Evolutionary conservation across 2,797 vertebrate genomes (phyloP), one percentile per base, ranked within the genome.

Genomic region (Euthynnus affinis): DNA sequence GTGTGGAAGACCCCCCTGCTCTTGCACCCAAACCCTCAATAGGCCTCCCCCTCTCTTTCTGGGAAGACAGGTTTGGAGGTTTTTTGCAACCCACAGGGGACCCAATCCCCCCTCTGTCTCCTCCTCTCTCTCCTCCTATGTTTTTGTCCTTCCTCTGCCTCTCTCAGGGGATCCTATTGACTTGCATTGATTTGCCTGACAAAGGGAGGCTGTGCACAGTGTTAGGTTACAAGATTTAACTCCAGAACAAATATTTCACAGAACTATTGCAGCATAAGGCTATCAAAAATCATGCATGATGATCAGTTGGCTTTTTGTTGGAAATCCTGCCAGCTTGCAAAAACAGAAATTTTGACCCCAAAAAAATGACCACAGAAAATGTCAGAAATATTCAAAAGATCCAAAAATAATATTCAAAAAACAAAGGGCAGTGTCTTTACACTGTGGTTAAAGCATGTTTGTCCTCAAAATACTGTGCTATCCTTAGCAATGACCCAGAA

Each of bases 121-220:
- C 85, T 70, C 83, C 74, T 84, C 74, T 18, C 72, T 79, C 87
- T 85, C 84, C 88, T 90, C 87, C 91, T 90, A 59, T 83, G 81
- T 85, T 90, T 93, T 91, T 91, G 87, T 90, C 85, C 73, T 82
- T 83, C 78, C 82, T 76, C 75, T 82, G 74, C 66, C 74, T 80
- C 83, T 89, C 87, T 89, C 88, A 77, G 74, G 92, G 92, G 91
- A 90, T 78, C 71, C 89, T 88, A 93, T 90, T 94, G 92, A 95
- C 91, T 79, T 78, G 88, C 87, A 95, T 94, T 87, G 91, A 95
- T 95, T 95, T 88, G 82, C 88, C 84, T 92, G 89, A 95, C 94
- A 95, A 95, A 94, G 80, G 78, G 68, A 74, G 64, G 60, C 75
- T 80, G 78, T 62, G 74, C 68, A 37, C 70, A 51, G 89, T 81